phyloP scores from a whole-genome alignment of 2,797 vertebrate genomes.

The Ptychobarbus kaznakovi region DNA sequence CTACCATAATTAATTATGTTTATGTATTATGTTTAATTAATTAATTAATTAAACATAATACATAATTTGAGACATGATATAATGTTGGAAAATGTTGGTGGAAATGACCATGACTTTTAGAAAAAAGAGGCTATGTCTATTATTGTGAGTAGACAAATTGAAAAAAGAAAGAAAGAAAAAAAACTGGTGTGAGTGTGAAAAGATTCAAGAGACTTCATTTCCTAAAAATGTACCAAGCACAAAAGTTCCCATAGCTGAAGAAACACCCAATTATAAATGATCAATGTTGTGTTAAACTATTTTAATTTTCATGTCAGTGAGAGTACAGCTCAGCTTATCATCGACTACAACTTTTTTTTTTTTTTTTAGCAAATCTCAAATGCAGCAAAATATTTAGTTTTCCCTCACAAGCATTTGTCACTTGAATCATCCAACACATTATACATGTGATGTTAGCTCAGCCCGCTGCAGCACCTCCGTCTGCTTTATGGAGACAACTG shows the following conservation, averaged over 20 bases:
- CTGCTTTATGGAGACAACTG: conserved; percentile 60
- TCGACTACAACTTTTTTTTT: background rate
- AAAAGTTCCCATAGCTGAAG: background rate
- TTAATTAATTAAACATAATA: background rate
- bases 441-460: conserved; percentile 47
- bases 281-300: background rate
- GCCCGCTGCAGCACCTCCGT: conserved; percentile 41
- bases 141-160: background rate
- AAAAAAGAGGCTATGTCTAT: background rate
- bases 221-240: background rate
- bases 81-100: background rate
- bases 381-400: conserved; percentile 39
- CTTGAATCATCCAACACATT: conserved; percentile 53
- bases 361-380: background rate
- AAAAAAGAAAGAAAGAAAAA: too few species aligned
- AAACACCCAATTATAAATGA: background rate
- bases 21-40: too few species aligned
- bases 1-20: too few species aligned
- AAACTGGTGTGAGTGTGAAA: background rate
- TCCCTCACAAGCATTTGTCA: conserved; percentile 50
- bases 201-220: background rate
- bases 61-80: background rate
- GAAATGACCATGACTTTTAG: background rate
- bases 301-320: background rate
- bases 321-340: background rate